Evolutionary conservation across 1,140 invertebrate species (phyloP).

Genomic region (Ooceraea biroi): DNA sequence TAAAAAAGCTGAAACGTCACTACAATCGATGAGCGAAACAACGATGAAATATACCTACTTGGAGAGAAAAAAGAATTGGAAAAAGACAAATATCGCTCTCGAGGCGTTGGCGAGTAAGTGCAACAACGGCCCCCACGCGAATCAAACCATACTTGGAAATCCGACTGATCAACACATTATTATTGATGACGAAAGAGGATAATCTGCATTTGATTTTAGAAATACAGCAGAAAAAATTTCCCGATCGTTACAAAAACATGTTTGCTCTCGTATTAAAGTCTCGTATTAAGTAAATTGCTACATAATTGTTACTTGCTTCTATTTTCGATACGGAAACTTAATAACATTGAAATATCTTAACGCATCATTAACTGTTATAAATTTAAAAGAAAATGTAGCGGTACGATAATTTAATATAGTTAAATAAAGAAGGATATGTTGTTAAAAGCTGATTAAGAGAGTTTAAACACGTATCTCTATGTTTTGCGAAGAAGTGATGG

Average conservation of each 20-base stretch:
- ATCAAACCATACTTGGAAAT: conserved; percentile 61
- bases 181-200: conserved; percentile 64
- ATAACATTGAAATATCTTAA: not conserved
- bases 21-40: not conserved
- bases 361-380: not conserved
- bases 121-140: conserved; percentile 56
- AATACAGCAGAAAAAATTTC: conserved; percentile 12
- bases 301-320: conserved; percentile 13
- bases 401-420: not conserved
- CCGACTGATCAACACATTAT: conserved; percentile 56
- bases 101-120: conserved; percentile 52
- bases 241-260: conserved; percentile 21
- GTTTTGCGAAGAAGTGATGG: not conserved
- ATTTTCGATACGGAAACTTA: not conserved
- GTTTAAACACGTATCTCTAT: not conserved
- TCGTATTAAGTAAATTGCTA: conserved; percentile 25
- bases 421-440: not conserved
- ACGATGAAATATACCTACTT: not conserved
- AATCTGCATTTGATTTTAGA: conserved; percentile 43
- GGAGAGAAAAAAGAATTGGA: not conserved
- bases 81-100: conserved; percentile 51
- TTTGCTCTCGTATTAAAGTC: conserved; percentile 24
- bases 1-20: not conserved
- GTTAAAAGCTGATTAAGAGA: not conserved
- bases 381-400: not conserved